Conservation (phyloP, 2,797 vertebrate species). For the Graptemys geographica region DNA sequence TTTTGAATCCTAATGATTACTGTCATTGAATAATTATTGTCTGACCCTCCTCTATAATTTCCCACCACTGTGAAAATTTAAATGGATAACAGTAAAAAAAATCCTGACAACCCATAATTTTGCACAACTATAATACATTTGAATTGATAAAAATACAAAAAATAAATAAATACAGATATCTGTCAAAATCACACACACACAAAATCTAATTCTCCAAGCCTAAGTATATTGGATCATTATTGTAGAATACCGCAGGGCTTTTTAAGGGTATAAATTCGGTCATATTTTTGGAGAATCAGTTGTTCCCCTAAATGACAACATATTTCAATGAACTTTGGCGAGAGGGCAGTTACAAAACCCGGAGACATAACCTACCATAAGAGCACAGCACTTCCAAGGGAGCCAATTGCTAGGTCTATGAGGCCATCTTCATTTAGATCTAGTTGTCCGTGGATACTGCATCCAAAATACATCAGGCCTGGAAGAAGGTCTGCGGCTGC, state of each 20-base stretch:
- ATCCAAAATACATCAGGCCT: constrained; percentile 93
- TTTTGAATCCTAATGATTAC: background rate
- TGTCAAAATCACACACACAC: background rate
- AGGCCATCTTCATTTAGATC: constrained; percentile 95
- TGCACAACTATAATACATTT: background rate
- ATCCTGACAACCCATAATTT: too few species aligned
- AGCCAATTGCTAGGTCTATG: constrained; percentile 93
- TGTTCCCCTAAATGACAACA: background rate
- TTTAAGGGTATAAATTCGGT: background rate
- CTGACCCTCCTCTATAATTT: background rate
- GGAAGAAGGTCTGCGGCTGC: constrained; percentile 85
- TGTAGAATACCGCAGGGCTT: background rate
- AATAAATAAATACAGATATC: background rate
- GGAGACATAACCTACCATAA: constrained; percentile 86
- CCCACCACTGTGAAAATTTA: background rate
- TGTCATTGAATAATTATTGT: background rate
- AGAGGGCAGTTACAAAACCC: background rate
- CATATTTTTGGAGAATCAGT: rapidly evolving
- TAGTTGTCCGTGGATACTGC: constrained; percentile 93
- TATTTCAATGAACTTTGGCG: background rate
- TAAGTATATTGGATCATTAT: rapidly evolving
- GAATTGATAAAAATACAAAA: background rate
- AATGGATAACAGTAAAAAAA: background rate
- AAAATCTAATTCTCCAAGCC: background rate
- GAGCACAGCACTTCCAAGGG: constrained; percentile 92